These are phyloP conservation scores for Plectropomus leopardus DNA, from an alignment of 2,113 vertebrate genomes.

Conservation along the genomic window DNA sequence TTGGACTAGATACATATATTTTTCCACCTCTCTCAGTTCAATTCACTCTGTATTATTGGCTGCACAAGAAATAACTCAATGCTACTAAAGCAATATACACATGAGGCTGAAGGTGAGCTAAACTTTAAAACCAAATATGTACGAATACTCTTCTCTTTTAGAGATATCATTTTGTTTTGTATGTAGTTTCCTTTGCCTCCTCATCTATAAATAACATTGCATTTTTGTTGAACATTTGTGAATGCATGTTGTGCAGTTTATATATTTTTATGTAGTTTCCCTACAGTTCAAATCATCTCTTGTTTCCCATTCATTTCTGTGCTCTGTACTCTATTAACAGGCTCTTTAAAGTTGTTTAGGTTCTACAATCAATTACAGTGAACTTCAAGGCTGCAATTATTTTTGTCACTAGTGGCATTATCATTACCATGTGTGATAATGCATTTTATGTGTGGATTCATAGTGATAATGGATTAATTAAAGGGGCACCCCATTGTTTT, in stretches of 20 bases:
- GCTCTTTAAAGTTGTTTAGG: background rate
- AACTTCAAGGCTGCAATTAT: background rate
- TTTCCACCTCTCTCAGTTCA: background rate
- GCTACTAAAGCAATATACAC: background rate
- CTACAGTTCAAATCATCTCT: background rate
- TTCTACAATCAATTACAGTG: background rate
- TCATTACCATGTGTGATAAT: background rate
- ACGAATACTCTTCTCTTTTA: background rate
- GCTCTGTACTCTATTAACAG: no score
- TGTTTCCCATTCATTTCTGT: background rate
- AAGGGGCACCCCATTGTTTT: background rate
- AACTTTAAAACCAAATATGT: background rate
- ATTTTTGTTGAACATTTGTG: background rate
- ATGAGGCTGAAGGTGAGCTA: background rate
- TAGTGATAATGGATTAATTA: background rate
- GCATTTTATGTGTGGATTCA: background rate
- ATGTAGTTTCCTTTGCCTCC: background rate
- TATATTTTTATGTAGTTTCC: background rate
- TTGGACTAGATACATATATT: conserved; percentile 3
- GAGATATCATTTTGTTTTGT: background rate
- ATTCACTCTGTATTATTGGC: background rate
- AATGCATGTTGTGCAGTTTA: background rate
- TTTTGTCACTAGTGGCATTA: background rate
- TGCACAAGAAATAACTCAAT: background rate
- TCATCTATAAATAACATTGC: background rate